A percentile compares a stretch with the other conserved stretches of the same genome.
Evolutionary conservation across 2,888 invertebrate genomes (phyloP).

Genomic region (Eumacrocentrus americanus): DNA sequence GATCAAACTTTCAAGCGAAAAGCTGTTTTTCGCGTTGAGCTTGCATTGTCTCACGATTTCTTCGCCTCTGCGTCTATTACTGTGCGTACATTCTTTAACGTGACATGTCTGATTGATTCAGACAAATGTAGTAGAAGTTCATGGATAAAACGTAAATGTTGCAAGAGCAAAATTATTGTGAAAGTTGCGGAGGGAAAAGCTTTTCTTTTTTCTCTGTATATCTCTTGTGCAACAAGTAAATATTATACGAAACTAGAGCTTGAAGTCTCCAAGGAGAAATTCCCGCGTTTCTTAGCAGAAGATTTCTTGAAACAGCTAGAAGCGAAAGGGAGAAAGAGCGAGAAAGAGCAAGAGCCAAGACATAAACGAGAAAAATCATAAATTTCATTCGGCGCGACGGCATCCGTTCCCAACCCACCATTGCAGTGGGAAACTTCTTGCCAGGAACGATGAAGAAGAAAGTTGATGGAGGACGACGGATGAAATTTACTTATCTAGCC

Average conservation of each 20-base stretch:
- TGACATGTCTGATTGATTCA: not conserved
- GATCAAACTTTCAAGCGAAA: slow-evolving; percentile 19
- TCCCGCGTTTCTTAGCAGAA: not conserved
- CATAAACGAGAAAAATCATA: slow-evolving; percentile 38
- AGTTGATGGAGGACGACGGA: not conserved
- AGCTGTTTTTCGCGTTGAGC: slow-evolving; percentile 11
- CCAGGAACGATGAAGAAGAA: not conserved
- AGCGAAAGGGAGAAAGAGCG: not conserved
- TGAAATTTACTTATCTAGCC: not conserved
- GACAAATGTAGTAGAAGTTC: not conserved
- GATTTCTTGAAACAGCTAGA: not conserved
- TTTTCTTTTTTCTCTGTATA: not conserved
- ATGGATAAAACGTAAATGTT: not conserved
- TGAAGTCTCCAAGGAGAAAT: not conserved
- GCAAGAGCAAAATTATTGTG: too few relatives aligned
- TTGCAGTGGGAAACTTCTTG: not conserved
- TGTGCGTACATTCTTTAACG: not conserved
- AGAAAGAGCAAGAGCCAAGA: not conserved
- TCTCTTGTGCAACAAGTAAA: slow-evolving; percentile 16
- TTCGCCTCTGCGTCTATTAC: not conserved
- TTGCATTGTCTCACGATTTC: slow-evolving; percentile 6
- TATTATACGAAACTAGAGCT: not conserved
- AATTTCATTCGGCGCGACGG: slow-evolving; percentile 33
- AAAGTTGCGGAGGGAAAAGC: too few relatives aligned
- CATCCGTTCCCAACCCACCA: slow-evolving; percentile 16